Evolutionary conservation across 2,888 invertebrate species (phyloP).

Genomic region (Xestobium rufovillosum): DNA sequence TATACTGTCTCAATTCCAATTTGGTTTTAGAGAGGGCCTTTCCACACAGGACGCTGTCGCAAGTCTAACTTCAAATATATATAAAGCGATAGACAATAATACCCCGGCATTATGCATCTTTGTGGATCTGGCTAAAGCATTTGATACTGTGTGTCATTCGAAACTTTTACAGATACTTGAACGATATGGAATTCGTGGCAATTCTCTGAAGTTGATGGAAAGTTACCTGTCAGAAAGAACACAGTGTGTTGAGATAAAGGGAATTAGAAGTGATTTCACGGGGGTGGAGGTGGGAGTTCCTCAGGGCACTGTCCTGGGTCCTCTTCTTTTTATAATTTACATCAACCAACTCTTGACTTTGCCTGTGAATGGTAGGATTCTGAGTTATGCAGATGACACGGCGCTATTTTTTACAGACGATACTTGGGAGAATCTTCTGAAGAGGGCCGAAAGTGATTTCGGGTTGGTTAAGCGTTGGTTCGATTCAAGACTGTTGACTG

Average conservation of each 20-base stretch:
- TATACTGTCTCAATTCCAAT: constrained; percentile 12
- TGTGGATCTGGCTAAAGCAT: constrained; percentile 13
- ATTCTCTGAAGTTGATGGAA: constrained; percentile 8
- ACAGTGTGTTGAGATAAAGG: constrained; percentile 9
- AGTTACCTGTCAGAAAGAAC: constrained; percentile 13
- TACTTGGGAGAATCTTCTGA: constrained; percentile 5
- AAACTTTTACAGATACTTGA: constrained; percentile 8
- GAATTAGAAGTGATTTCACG: constrained; percentile 9
- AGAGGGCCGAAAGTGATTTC: constrained; percentile 7
- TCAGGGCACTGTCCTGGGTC: constrained; percentile 15
- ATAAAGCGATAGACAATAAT: constrained; percentile 8
- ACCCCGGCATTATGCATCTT: constrained; percentile 10
- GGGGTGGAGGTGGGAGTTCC: constrained; percentile 11
- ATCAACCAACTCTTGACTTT: constrained; percentile 5
- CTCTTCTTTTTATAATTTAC: constrained; percentile 6
- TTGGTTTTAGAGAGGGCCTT: constrained; percentile 9
- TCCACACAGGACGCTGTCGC: constrained; percentile 12
- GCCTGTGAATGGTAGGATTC: not conserved
- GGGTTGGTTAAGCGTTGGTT: constrained; percentile 8
- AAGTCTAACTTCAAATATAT: constrained; percentile 10
- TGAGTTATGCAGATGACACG: constrained; percentile 4
- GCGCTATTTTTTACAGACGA: constrained; percentile 6
- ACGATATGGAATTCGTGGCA: constrained; percentile 8
- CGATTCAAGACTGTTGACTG: constrained; percentile 5
- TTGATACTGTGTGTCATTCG: constrained; percentile 14